Conservation (phyloP, 2,113 vertebrate species). For the Calidris pugnax region DNA sequence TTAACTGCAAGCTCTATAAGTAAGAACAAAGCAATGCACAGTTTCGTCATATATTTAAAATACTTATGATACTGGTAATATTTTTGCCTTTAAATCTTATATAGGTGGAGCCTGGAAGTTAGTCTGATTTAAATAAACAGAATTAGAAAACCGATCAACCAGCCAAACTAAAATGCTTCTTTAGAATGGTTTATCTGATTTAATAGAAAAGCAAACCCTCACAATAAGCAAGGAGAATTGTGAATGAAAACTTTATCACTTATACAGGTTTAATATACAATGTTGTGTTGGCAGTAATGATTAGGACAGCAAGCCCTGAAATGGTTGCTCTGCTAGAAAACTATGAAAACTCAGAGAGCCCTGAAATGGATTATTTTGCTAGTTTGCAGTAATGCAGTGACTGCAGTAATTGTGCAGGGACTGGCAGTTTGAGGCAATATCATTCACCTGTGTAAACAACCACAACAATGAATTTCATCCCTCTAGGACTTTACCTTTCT, state of each 20-base stretch:
- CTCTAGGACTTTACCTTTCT: neutral
- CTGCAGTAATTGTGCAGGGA: neutral
- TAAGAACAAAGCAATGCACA: neutral
- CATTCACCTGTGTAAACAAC: neutral
- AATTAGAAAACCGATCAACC: neutral
- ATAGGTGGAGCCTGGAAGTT: neutral
- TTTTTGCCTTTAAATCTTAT: neutral
- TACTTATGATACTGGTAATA: neutral
- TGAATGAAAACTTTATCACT: neutral
- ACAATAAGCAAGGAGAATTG: neutral
- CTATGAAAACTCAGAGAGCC: neutral
- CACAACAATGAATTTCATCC: neutral
- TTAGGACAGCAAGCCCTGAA: neutral
- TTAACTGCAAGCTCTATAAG: neutral
- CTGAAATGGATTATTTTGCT: neutral
- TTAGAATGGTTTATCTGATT: neutral
- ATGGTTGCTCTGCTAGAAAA: neutral
- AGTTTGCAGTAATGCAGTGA: neutral
- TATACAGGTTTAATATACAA: neutral
- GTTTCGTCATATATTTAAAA: neutral
- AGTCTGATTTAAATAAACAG: neutral
- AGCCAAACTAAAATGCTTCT: neutral
- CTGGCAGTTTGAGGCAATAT: neutral
- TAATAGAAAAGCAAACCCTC: neutral
- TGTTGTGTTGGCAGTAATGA: neutral